Conservation (phyloP, 2,888 invertebrate species). For the Hipparchia sbordonii region DNA sequence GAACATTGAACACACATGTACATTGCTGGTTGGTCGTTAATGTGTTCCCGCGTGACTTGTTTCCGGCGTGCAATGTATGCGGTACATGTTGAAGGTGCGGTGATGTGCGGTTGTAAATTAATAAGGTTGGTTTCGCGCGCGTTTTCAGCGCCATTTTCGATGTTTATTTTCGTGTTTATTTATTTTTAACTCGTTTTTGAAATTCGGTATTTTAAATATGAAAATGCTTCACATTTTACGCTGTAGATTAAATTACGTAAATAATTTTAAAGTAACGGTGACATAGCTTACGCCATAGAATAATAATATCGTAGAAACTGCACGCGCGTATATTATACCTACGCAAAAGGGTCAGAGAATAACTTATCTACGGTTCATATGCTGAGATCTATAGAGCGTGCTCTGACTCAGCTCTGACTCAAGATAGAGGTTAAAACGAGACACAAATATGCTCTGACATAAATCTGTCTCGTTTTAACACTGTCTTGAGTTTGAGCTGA, state of each 20-base stretch:
- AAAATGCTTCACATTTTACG: conserved; percentile 12
- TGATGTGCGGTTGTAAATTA: conserved; percentile 30
- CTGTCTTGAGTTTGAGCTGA: no score
- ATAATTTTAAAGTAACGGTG: neutral
- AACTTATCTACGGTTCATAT: no score
- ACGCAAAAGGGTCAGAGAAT: no score
- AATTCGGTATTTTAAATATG: conserved; percentile 13
- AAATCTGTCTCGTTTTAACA: no score
- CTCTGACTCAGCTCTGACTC: no score
- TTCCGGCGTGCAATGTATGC: conserved; percentile 33
- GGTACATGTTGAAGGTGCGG: conserved; percentile 20
- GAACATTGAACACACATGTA: conserved; percentile 36
- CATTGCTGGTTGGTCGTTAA: conserved; percentile 37
- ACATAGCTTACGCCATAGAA: neutral
- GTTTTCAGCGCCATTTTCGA: conserved; percentile 32
- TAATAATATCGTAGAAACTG: no score
- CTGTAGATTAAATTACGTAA: neutral
- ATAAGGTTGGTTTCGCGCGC: conserved; percentile 30
- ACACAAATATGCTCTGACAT: no score
- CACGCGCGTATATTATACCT: no score
- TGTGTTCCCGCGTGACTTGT: conserved; percentile 30
- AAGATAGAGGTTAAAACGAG: no score
- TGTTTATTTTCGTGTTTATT: conserved; percentile 22
- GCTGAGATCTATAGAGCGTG: no score
- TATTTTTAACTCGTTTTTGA: conserved; percentile 26